Evolutionary conservation across 1,140 invertebrate species (phyloP), one percentile per base, ranked within the genome.

Genomic region (Meteorus sp.): DNA sequence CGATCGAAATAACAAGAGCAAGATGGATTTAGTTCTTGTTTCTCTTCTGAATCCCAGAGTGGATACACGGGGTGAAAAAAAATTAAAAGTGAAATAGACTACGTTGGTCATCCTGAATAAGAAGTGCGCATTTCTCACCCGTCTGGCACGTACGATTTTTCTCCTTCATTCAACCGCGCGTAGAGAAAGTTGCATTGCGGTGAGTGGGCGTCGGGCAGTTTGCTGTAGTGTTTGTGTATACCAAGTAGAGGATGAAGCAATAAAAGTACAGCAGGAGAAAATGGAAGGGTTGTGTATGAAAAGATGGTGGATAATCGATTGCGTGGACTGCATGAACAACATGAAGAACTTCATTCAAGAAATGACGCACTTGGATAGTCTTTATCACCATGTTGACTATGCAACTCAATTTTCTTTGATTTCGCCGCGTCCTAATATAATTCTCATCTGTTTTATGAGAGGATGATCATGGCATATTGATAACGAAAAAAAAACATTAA

Each of bases 281-380:
- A 25, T n/a, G 7, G 17, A 17, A 48, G n/a, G 20, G n/a, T n/a
- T n/a, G n/a, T n/a, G 22, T n/a, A 25, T 2, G 5, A 48, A n/a
- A 48, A 3, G 45, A 25, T n/a, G 7, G 17, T 9, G 27, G n/a
- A n/a, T 48, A 48, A 48, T 48, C 45, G 45, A 48, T 48, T 48
- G 45, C 45, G 45, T 48, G 45, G 27, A 48, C 45, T 48, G 45
- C 45, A 48, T 48, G 11, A 44, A 5, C 43, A 9, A 45, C 43
- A 3, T 4, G 19, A 11, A 4, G 27, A n/a, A 48, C 1, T 48
- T 22, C 23, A 25, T 39, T n/a, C n/a, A n/a, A n/a, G n/a, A n/a
- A n/a, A n/a, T n/a, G n/a, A n/a, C n/a, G n/a, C n/a, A n/a, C n/a
- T n/a, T n/a, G n/a, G n/a, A n/a, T n/a, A n/a, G n/a, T n/a, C n/a